Percentiles rank a stretch among this genome's conserved stretches.
phyloP scores from a whole-genome alignment of 2,113 vertebrate genomes.

The Oenanthe oenanthe region DNA sequence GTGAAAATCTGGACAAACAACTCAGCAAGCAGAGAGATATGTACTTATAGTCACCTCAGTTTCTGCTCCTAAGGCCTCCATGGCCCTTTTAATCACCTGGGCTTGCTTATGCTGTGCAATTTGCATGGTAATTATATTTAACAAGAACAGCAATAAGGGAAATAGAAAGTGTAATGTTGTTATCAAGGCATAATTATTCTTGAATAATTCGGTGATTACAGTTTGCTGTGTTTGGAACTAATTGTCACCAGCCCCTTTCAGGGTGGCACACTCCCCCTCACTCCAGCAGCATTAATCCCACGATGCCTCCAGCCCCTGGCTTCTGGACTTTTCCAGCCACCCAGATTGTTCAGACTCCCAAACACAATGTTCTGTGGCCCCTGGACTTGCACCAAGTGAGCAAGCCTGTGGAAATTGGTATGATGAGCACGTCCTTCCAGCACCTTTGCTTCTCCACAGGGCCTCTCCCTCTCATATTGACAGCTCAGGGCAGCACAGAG shows the following conservation, averaged over 20 bases:
- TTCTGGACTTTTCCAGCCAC: not conserved
- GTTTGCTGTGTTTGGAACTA: constrained; percentile 38
- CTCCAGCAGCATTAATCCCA: not conserved
- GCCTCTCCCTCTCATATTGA: fast-evolving
- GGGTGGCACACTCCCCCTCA: not conserved
- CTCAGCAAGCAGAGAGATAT: not conserved
- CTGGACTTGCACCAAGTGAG: not conserved
- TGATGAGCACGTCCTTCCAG: not conserved
- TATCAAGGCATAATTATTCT: constrained; percentile 71
- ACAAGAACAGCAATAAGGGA: constrained; percentile 71
- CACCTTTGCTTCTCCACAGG: not conserved
- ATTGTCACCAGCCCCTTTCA: constrained; percentile 8
- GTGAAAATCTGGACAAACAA: not conserved
- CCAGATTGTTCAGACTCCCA: not conserved
- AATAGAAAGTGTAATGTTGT: constrained; percentile 69
- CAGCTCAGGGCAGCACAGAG: not conserved
- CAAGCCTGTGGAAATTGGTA: not conserved
- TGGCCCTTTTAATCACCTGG: constrained; percentile 60
- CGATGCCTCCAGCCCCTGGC: not conserved
- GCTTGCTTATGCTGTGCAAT: constrained; percentile 59
- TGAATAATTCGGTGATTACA: constrained; percentile 71
- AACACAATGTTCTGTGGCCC: fast-evolving
- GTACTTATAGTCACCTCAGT: constrained; percentile 31
- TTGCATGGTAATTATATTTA: constrained; percentile 76
- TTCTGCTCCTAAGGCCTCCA: constrained; percentile 8